Base-by-base conservation (phyloP, 1,140 invertebrate species). In the Calliopsis andreniformis region DNA sequence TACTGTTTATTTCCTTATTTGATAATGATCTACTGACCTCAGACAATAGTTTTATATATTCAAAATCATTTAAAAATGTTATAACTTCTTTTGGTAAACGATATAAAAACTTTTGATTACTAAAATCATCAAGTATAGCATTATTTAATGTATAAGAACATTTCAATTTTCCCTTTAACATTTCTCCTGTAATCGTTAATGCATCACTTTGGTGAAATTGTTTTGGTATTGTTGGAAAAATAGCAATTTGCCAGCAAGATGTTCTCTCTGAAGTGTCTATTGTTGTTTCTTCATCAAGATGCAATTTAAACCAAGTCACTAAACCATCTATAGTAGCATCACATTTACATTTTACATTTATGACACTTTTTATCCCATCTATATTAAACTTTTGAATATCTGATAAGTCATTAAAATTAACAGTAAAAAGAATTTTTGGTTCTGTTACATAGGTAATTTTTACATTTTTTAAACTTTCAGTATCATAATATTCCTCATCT, bases 191-290 rank as follows among this genome's bases (percentile, higher is more conserved):
- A 28, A 91, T 75, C 12, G 53, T 75, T 64, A 90, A 59, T 18
- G 55, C 18, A 76, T 88, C 78, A 35, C 61, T 73, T 64, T 76
- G 20, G 1, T 71, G 59, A 51, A 68, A 72, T 83, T 87, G 81
- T 67, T 87, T 81, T 59, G 87, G 81, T 12, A 92, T 76, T 39
- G 87, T 68, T 85, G 93, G 93, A 86, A 95, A 96, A 28, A 97
- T 90, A 28, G 95, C 95, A 87, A 96, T 94, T 87, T 97, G 95
- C 96, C 96, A 97, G 84, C 96, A 96, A 76, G 93, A 93, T 30
- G 93, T 92, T 66, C 90, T 86, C 12, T 91, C 91, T 6, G 92
- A 90, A 16, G 93, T 93, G 77, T 91, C 93, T 43, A 96, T 91
- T 3, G 87, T 92, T 30, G 94, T 93, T 51, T 94, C 92, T 20